Percentiles rank a stretch among this genome's conserved stretches.
Evolutionary conservation across 2,888 invertebrate genomes (phyloP).

Genomic region (Caenorhabditis macrosperma): DNA sequence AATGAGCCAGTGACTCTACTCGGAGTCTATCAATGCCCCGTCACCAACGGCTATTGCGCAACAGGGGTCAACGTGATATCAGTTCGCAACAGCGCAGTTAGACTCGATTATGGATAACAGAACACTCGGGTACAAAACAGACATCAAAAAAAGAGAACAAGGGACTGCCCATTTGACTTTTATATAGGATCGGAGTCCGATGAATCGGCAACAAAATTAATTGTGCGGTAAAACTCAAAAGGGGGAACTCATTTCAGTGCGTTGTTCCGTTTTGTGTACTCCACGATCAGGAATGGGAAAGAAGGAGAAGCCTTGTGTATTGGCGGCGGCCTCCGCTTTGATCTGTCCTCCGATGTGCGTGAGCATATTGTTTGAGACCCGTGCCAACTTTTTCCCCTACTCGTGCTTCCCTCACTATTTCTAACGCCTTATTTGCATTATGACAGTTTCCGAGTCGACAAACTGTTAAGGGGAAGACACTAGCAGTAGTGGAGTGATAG

Average conservation of each 20-base stretch:
- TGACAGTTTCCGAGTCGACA: slow-evolving; percentile 52
- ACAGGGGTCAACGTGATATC: neutral
- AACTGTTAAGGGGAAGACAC: slow-evolving; percentile 50
- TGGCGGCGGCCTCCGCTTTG: slow-evolving; percentile 43
- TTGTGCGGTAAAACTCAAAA: slow-evolving; percentile 48
- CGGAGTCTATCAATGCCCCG: neutral
- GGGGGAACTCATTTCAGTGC: slow-evolving; percentile 22
- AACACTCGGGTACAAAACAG: too few relatives aligned
- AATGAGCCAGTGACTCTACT: neutral
- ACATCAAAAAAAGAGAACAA: neutral
- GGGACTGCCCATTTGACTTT: too few relatives aligned
- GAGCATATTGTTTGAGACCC: slow-evolving; percentile 53
- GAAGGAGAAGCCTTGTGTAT: slow-evolving; percentile 42
- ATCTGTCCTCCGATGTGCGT: slow-evolving; percentile 39
- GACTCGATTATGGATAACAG: too few relatives aligned
- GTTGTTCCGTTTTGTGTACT: slow-evolving; percentile 43
- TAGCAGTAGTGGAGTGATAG: slow-evolving; percentile 30
- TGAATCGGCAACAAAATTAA: slow-evolving; percentile 26
- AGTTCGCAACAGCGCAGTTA: neutral
- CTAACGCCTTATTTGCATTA: slow-evolving; percentile 53
- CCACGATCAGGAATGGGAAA: slow-evolving; percentile 35
- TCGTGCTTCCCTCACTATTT: slow-evolving; percentile 21
- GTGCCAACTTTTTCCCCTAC: slow-evolving; percentile 38
- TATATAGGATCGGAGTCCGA: slow-evolving; percentile 13
- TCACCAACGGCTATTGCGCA: neutral